These are phyloP conservation scores for Callopanchax toddi DNA, from an alignment of 2,113 vertebrate genomes.

Conservation along the genomic window DNA sequence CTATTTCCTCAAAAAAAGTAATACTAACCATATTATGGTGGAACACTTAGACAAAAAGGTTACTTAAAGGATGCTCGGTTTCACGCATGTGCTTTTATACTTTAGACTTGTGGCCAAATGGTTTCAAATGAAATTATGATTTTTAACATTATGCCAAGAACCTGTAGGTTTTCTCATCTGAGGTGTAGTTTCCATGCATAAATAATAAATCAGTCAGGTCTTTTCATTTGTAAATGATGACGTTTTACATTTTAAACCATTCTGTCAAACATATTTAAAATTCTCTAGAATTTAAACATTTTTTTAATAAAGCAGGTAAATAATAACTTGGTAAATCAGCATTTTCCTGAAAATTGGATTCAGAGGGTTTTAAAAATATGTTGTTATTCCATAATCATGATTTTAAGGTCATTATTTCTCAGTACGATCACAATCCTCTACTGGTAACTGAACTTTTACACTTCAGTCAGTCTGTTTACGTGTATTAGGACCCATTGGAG, in stretches of 20 bases:
- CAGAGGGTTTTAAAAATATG: too few species aligned
- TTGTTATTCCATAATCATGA: too few species aligned
- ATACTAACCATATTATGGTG: conserved; percentile 1
- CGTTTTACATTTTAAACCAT: not conserved
- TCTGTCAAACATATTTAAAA: not conserved
- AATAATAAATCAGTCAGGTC: conserved; percentile 6
- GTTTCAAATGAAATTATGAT: not conserved
- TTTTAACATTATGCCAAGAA: not conserved
- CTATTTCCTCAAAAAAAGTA: conserved; percentile 31
- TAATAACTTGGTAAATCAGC: too few species aligned
- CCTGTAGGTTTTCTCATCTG: not conserved
- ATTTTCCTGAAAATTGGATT: too few species aligned
- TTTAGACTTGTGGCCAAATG: not conserved
- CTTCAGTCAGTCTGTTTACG: too few species aligned
- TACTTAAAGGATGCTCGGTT: not conserved
- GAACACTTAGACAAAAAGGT: not conserved
- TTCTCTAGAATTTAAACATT: too few species aligned
- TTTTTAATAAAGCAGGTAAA: too few species aligned
- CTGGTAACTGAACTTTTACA: too few species aligned
- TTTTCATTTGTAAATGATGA: not conserved
- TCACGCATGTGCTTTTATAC: not conserved
- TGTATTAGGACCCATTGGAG: too few species aligned
- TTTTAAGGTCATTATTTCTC: too few species aligned
- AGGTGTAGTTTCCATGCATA: conserved; percentile 13
- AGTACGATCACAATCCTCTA: too few species aligned